Base-by-base conservation (phyloP, 2,888 invertebrate species). In the Argynnis bischoffii region DNA sequence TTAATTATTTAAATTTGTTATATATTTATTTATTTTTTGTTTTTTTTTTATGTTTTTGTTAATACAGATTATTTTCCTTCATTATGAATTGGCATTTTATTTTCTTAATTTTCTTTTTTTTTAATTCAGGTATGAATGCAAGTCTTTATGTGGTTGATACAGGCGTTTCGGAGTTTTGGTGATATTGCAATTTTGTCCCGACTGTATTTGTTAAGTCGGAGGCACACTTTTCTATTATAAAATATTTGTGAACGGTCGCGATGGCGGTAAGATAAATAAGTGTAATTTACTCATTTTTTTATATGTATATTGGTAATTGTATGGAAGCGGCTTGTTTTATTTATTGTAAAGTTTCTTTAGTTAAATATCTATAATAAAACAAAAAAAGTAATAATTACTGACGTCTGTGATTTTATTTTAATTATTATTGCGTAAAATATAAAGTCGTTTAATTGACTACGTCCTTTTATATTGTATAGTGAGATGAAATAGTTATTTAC, bases 51-150 rank as follows among this genome's bases (percentile, higher is more conserved):
- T 35, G 35, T 41, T 41, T 41, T 41, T 41, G 6, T 6, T 6
- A 35, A 35, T 35, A 35, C 35, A 6, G 35, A 11, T 41, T 41
- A 26, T 72, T 76, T 74, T 69, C 75, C 76, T 78, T 82, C 83
- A 76, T 70, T 78, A 18, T 11, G 18, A 51, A 61, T 61, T 51
- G 61, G 61, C 54, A 59, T 75, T 74, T 76, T 78, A 77, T 68
- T 69, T 72, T 73, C 73, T 77, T 78, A 71, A 75, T 73, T 76
- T 75, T 70, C 72, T 77, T 78, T 83, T 83, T 76, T 78, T 82
- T 81, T 81, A 76, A 81, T 80, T 75, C 89, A 92, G 92, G 92
- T 92, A 92, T 88, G 92, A 92, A 80, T 92, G 92, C 89, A 89
- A 83, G 79, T 87, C 91, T 72, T 86, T 92, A 76, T 92, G 92